Base-by-base conservation (phyloP, 1,140 invertebrate genomes). In the Tetragonula clypearis region DNA sequence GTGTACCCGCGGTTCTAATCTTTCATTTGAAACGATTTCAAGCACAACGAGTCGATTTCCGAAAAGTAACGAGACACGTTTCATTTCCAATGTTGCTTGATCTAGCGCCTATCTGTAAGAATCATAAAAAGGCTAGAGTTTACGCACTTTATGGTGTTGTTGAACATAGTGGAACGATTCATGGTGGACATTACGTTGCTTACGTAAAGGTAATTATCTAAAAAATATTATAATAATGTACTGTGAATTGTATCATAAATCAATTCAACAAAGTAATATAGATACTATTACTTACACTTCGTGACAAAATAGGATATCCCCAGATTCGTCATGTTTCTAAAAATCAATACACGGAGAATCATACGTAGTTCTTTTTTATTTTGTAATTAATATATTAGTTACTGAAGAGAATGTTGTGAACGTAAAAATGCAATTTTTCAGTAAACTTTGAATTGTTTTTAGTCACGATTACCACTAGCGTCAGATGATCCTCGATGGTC, bases 121-220 rank as follows among this genome's bases (percentile, higher is more conserved):
- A 97, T 65, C 96, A 97, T 90, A 96, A 97, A 74, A 96, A 97
- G 92, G 94, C 95, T 49, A 96, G 96, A 49, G 93, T 98, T 35
- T 99, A 99, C 94, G 97, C 98, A 0, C 95, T 99, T 30, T 99
- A 99, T 92, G 99, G 98, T 8, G 96, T 99, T 14, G 98, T 99
- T 23, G 98, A 98, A 92, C 99, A 99, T 92, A 97, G 97, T 82
- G 99, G 99, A 6, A 96, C 97, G 23, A 96, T 99, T 86, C 97
- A 97, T 90, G 97, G 98, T 74, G 99, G 99, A 8, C 99, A 99
- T 95, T 99, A 99, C 93, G 97, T 98, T n/a, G 98, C 99, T 14
- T 99, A 99, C 92, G 98, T 98, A 2, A 98, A 98, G 95, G 97
- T 98, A 88, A 68, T 41, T 76, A 55, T 53, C 15, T 21, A 69